Evolutionary conservation across 1,140 invertebrate genomes (phyloP).

Genomic region (Drosophila simulans): DNA sequence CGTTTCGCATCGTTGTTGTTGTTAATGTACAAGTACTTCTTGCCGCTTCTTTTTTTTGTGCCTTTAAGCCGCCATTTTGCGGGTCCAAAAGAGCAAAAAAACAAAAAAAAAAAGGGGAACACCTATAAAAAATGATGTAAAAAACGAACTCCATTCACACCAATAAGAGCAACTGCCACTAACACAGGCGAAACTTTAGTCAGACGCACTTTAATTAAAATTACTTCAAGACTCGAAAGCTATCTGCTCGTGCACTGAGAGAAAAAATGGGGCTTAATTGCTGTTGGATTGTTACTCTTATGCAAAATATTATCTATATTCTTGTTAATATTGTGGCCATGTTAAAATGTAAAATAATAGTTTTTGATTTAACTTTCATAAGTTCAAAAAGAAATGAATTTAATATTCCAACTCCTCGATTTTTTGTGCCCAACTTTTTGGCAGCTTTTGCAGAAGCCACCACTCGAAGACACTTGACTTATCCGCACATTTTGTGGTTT

Average conservation of each 20-base stretch:
- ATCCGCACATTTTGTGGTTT: constrained; percentile 51
- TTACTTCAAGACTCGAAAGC: constrained; percentile 36
- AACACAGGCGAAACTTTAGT: constrained; percentile 1
- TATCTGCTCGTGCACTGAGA: constrained; percentile 8
- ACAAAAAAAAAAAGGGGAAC: constrained; percentile 16
- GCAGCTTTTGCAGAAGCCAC: constrained; percentile 23
- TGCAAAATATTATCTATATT: too few relatives aligned
- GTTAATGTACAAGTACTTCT: constrained; percentile 19
- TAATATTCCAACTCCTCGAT: too few relatives aligned
- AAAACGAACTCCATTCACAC: constrained; percentile 18
- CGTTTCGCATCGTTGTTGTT: constrained; percentile 61
- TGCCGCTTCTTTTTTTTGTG: constrained; percentile 27
- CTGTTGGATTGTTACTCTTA: too few relatives aligned
- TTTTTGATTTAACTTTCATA: too few relatives aligned
- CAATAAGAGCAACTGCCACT: constrained; percentile 16
- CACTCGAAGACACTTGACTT: constrained; percentile 10
- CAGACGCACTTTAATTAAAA: constrained; percentile 70
- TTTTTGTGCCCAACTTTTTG: constrained; percentile 7
- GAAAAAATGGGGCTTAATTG: neutral
- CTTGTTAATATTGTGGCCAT: too few relatives aligned
- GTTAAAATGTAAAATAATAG: too few relatives aligned
- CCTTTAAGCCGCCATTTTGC: constrained; percentile 64
- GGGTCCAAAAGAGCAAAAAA: constrained; percentile 15
- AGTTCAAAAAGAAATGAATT: too few relatives aligned
- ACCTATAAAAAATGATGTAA: constrained; percentile 16